These are phyloP conservation scores for Patella depressa DNA, from an alignment of 2,888 invertebrate species.

Conservation along the genomic window DNA sequence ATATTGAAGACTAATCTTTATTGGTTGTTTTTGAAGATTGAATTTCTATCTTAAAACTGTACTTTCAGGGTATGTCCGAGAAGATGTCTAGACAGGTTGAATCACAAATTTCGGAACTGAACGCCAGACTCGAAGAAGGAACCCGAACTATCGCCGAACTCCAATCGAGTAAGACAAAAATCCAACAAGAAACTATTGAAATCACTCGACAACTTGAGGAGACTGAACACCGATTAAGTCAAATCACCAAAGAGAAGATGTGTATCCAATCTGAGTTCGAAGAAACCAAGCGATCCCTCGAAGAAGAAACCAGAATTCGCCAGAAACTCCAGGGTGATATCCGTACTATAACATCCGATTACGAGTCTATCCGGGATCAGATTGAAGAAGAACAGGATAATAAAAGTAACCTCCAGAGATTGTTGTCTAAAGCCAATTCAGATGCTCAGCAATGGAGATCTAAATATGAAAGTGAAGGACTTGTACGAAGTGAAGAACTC, in stretches of 20 bases:
- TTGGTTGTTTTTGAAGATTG: too few relatives aligned
- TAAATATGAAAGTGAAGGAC: constrained; percentile 90
- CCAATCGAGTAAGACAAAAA: constrained; percentile 86
- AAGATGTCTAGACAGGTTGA: constrained; percentile 98
- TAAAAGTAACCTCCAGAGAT: constrained; percentile 97
- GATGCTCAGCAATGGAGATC: constrained; percentile 97
- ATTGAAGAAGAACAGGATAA: constrained; percentile 98
- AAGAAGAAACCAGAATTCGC: constrained; percentile 83
- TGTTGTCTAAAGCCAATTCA: constrained; percentile 97
- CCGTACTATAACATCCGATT: constrained; percentile 98
- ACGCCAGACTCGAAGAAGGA: constrained; percentile 96
- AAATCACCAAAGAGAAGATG: constrained; percentile 91
- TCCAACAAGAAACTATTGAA: constrained; percentile 97
- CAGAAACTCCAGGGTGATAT: constrained; percentile 78
- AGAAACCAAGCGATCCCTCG: constrained; percentile 96
- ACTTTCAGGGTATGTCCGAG: constrained; percentile 90
- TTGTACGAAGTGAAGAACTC: constrained; percentile 74
- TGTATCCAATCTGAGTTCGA: constrained; percentile 95
- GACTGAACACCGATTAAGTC: constrained; percentile 95
- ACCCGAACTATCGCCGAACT: constrained; percentile 97
- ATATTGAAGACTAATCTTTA: too few relatives aligned
- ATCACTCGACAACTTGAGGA: constrained; percentile 97
- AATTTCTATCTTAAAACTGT: too few relatives aligned
- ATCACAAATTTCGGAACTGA: constrained; percentile 94
- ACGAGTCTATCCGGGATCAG: constrained; percentile 98